Percentiles rank a stretch among this genome's conserved stretches.
Evolutionary conservation across 2,797 vertebrate species (phyloP).

Genomic region (Megaceryle alcyon): DNA sequence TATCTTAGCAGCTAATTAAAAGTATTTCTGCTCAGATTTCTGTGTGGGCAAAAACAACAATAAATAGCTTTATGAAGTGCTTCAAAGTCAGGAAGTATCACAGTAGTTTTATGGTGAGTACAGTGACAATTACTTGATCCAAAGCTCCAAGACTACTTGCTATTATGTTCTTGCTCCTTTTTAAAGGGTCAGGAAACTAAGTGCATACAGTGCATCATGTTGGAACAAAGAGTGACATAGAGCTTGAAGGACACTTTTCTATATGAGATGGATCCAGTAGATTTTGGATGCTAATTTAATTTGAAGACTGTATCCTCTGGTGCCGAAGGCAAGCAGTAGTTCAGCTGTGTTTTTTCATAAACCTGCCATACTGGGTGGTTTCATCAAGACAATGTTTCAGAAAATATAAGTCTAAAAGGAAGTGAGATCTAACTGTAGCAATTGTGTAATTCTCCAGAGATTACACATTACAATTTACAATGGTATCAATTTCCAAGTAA

Average conservation of each 20-base stretch:
- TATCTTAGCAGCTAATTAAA: constrained; percentile 24
- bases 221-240: background rate
- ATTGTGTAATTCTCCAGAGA: background rate
- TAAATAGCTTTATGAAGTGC: background rate
- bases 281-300: background rate
- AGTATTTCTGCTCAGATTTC: background rate
- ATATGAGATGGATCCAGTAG: background rate
- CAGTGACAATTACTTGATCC: background rate
- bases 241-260: background rate
- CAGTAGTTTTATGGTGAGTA: background rate
- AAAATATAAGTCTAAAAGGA: background rate
- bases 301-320: background rate
- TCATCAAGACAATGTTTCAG: background rate
- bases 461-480: background rate
- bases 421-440: background rate
- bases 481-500: background rate
- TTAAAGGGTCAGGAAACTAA: background rate
- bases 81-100: background rate
- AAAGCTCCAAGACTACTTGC: background rate
- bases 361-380: background rate
- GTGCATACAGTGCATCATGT: background rate
- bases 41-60: background rate
- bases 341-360: background rate
- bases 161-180: background rate
- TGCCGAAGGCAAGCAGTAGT: background rate